These are phyloP conservation scores for Sprattus sprattus DNA, from an alignment of 2,113 vertebrate genomes.

Conservation along the genomic window DNA sequence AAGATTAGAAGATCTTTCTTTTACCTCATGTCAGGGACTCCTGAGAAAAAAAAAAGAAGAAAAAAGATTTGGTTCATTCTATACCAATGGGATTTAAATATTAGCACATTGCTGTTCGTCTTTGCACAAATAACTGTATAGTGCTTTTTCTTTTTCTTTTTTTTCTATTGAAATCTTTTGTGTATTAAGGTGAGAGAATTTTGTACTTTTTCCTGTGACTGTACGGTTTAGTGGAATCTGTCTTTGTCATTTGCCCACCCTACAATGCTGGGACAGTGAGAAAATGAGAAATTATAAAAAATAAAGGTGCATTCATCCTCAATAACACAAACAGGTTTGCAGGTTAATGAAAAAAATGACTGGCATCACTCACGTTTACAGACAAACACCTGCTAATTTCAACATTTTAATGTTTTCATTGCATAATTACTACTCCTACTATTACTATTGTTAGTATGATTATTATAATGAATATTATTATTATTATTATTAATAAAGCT, in stretches of 20 bases:
- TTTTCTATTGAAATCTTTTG: conserved; percentile 74
- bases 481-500: conserved; percentile 65
- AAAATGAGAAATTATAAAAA: conserved; percentile 40
- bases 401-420: conserved; percentile 67
- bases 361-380: conserved; percentile 68
- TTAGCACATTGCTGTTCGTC: conserved; percentile 82
- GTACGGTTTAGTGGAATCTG: conserved; percentile 77
- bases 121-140: conserved; percentile 80
- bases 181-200: conserved; percentile 77
- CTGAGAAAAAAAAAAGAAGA: conserved; percentile 67
- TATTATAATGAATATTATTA: conserved; percentile 49
- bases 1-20: conserved; percentile 75
- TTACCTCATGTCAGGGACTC: conserved; percentile 83
- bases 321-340: conserved; percentile 49
- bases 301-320: conserved; percentile 67
- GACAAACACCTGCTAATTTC: conserved; percentile 67
- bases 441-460: conserved; percentile 66
- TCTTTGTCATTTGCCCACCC: conserved; percentile 76
- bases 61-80: conserved; percentile 68
- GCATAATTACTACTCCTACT: conserved; percentile 62
- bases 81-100: conserved; percentile 77
- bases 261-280: conserved; percentile 69
- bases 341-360: conserved; percentile 45
- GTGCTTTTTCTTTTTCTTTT: conserved; percentile 72
- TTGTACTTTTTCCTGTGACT: conserved; percentile 77